Evolutionary conservation across 2,113 vertebrate genomes (phyloP).

Genomic region (Mesitornis unicolor): DNA sequence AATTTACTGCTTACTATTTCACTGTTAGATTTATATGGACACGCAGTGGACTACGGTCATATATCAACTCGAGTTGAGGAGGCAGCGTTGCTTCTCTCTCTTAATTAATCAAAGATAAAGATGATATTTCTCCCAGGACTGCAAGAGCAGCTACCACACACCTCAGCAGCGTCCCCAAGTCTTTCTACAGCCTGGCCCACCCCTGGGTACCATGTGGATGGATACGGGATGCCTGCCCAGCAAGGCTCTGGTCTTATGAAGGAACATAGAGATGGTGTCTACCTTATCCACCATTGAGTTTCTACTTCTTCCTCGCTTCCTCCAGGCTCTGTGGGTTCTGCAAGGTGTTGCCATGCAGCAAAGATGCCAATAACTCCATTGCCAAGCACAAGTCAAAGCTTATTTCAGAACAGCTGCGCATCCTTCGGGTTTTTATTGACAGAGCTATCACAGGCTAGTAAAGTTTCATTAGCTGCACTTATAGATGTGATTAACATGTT

Average conservation of each 20-base stretch:
- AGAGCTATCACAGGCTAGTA: background rate
- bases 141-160: background rate
- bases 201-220: too few species aligned
- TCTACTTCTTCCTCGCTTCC: background rate
- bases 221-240: too few species aligned
- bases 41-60: background rate
- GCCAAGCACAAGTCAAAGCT: background rate
- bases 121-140: background rate
- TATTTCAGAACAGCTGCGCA: conserved; percentile 27
- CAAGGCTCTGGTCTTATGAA: too few species aligned
- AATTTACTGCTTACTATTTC: background rate
- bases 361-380: background rate
- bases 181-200: background rate
- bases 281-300: background rate
- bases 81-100: background rate
- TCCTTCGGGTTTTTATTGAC: conserved; percentile 42
- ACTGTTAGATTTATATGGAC: background rate
- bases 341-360: background rate
- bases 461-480: conserved; percentile 52
- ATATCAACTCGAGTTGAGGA: background rate
- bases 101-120: background rate
- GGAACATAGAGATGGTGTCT: background rate
- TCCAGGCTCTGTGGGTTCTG: background rate
- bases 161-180: background rate
- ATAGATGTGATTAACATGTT: background rate